Evolutionary conservation across 92 coral and sea anemone species (phyloP).

Genomic region (Micromussa lordhowensis): DNA sequence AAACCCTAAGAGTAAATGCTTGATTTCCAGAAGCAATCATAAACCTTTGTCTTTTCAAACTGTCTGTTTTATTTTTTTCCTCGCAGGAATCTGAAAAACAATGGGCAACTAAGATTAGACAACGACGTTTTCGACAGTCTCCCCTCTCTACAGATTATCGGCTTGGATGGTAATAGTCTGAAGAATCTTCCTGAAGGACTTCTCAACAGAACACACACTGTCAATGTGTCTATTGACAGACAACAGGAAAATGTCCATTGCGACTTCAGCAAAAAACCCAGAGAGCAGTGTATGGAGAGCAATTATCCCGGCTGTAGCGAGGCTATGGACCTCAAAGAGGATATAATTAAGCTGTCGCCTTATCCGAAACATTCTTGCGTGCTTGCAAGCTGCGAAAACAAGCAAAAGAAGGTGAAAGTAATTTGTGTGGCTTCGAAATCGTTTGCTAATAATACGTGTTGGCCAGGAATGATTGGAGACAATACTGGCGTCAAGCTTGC

Average conservation of each 20-base stretch:
- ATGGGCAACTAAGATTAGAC: constrained; percentile 65
- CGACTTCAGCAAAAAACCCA: constrained; percentile 74
- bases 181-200: constrained; percentile 55
- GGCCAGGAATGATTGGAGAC: constrained; percentile 79
- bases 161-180: constrained; percentile 61
- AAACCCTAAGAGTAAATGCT: background rate
- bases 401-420: constrained; percentile 51
- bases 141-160: constrained; percentile 60
- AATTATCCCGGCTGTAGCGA: constrained; percentile 63
- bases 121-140: constrained; percentile 65
- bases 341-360: constrained; percentile 65
- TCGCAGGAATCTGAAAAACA: constrained; percentile 81
- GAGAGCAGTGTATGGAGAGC: constrained; percentile 65
- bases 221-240: constrained; percentile 71
- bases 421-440: constrained; percentile 54
- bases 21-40: background rate
- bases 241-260: constrained; percentile 76
- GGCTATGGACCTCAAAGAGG: constrained; percentile 68
- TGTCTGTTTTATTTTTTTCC: background rate
- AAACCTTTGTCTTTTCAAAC: background rate
- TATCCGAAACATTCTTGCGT: constrained; percentile 69
- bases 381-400: constrained; percentile 75
- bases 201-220: constrained; percentile 65
- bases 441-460: constrained; percentile 61
- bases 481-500: constrained; percentile 90